Conservation (phyloP, 2,888 invertebrate species). For the Criorhina ranunculi region DNA sequence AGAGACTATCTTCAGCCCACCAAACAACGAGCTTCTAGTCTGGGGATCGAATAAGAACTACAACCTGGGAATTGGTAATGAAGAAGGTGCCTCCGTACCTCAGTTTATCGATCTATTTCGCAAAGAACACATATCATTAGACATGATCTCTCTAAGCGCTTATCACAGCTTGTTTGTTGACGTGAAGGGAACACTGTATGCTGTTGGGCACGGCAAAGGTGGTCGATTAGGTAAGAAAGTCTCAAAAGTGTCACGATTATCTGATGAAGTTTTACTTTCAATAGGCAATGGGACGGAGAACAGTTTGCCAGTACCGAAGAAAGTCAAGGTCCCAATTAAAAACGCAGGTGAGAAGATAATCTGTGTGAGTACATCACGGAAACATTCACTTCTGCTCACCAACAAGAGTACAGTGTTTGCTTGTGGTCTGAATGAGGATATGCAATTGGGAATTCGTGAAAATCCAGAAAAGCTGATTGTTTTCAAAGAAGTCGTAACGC, state of each 20-base stretch:
- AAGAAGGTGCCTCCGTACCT: constrained; percentile 87
- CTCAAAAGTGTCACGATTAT: neutral
- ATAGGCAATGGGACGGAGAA: constrained; percentile 88
- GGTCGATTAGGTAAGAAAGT: constrained; percentile 88
- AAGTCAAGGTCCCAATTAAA: constrained; percentile 81
- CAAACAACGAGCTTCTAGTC: constrained; percentile 88
- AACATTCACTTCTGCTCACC: constrained; percentile 83
- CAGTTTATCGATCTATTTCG: constrained; percentile 89
- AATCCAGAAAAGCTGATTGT: constrained; percentile 84
- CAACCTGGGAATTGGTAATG: constrained; percentile 90
- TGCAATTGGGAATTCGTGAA: constrained; percentile 87
- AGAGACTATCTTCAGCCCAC: constrained; percentile 78
- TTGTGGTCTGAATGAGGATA: constrained; percentile 88
- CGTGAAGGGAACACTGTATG: constrained; percentile 86
- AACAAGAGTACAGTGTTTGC: constrained; percentile 84
- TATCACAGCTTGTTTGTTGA: constrained; percentile 83
- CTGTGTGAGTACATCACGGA: constrained; percentile 81
- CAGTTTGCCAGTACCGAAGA: constrained; percentile 82
- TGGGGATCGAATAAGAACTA: constrained; percentile 95
- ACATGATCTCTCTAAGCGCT: constrained; percentile 85
- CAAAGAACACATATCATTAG: constrained; percentile 86
- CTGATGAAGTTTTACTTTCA: constrained; percentile 80
- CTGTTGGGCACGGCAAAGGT: constrained; percentile 92
- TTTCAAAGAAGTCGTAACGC: constrained; percentile 81
- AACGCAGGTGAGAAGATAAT: constrained; percentile 81